phyloP scores from a whole-genome alignment of 2,888 invertebrate genomes.

The Hoplodrina blanda region DNA sequence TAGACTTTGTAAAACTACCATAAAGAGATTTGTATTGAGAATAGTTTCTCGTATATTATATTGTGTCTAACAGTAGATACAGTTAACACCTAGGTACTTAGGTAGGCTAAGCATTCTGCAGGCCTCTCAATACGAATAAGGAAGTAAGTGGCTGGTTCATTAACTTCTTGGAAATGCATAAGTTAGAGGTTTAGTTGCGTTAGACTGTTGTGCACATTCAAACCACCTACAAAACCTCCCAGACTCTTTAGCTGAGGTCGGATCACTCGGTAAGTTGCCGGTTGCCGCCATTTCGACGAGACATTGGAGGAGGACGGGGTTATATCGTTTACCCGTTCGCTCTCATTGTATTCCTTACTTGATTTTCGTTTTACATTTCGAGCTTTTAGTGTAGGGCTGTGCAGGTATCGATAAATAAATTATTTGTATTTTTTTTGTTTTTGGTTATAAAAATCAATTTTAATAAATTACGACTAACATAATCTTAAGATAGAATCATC shows the following conservation, averaged over 20 bases:
- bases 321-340: slow-evolving; percentile 72
- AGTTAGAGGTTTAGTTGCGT: slow-evolving; percentile 50
- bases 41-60: slow-evolving; percentile 15
- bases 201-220: slow-evolving; percentile 51
- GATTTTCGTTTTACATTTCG: slow-evolving; percentile 89
- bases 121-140: slow-evolving; percentile 46
- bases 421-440: neutral
- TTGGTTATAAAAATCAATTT: neutral
- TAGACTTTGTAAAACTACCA: neutral
- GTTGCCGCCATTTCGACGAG: slow-evolving; percentile 80
- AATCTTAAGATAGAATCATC: too few species aligned
- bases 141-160: slow-evolving; percentile 49
- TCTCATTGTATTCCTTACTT: slow-evolving; percentile 89
- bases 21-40: slow-evolving; percentile 18
- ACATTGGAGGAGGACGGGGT: slow-evolving; percentile 71
- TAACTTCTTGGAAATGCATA: slow-evolving; percentile 51
- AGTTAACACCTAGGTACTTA: slow-evolving; percentile 11
- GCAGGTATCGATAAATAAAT: slow-evolving; percentile 61
- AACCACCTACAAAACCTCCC: slow-evolving; percentile 56
- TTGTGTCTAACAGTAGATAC: slow-evolving; percentile 8
- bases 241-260: slow-evolving; percentile 62
- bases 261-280: slow-evolving; percentile 73
- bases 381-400: slow-evolving; percentile 72
- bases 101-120: slow-evolving; percentile 34
- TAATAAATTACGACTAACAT: too few species aligned